Evolutionary conservation across 2,888 invertebrate species (phyloP).

Genomic region (Scrobipalpa atriplicella): DNA sequence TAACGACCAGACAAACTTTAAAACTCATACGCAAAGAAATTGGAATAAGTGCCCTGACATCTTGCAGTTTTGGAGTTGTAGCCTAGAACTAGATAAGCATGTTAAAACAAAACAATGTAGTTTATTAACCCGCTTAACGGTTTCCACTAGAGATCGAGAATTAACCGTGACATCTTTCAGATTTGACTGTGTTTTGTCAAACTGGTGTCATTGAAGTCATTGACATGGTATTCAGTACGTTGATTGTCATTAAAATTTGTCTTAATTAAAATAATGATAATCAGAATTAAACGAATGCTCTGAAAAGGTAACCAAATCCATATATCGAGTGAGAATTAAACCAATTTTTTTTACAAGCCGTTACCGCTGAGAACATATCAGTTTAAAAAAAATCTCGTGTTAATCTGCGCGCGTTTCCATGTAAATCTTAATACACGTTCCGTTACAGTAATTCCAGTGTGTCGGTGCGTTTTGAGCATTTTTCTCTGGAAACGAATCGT

Average conservation of each 20-base stretch:
- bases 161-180: constrained; percentile 5
- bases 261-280: neutral
- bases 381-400: constrained; percentile 37
- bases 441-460: constrained; percentile 72
- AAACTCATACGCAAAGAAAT: too few species aligned
- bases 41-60: neutral
- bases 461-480: constrained; percentile 64
- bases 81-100: constrained; percentile 11
- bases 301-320: neutral
- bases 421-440: constrained; percentile 72
- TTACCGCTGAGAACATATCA: neutral
- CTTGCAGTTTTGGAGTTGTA: neutral
- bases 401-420: constrained; percentile 62
- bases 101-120: constrained; percentile 5
- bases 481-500: constrained; percentile 75
- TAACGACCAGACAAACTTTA: too few species aligned
- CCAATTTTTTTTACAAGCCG: neutral
- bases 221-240: neutral
- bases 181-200: neutral
- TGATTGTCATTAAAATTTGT: neutral
- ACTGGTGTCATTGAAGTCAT: neutral
- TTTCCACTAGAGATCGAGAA: neutral
- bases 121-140: neutral
- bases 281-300: neutral
- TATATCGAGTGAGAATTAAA: constrained; percentile 12